Evolutionary conservation across 2,888 invertebrate genomes (phyloP), one percentile per base, ranked within the genome.

Genomic region (Apamea crenata): DNA sequence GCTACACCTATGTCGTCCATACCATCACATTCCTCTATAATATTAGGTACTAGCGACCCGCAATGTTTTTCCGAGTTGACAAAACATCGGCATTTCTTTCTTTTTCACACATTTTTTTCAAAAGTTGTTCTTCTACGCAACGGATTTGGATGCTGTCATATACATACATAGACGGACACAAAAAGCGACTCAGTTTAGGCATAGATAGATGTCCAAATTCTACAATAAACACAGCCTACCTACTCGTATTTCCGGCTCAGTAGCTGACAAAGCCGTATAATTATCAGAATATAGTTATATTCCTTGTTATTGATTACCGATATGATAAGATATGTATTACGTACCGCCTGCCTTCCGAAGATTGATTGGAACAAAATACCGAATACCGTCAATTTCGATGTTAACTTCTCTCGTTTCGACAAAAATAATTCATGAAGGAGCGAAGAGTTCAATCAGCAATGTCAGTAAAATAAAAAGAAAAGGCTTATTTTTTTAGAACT

Each of bases 291-390:
- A 78, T 69, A 14, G 29, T 25, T 50, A 50, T 14, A 16, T 25
- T 56, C n/a, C n/a, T 67, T 59, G 32, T 47, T 56, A 56, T 36
- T 78, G 61, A 56, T 78, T 14, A 40, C n/a, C 18, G 21, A 66
- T 67, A 18, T 36, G 12, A n/a, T 77, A 40, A 29, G 1, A 53
- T 65, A 74, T n/a, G 16, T 74, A 63, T 61, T 61, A n/a, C 4
- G 25, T n/a, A 25, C 25, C n/a, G 18, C 47, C n/a, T n/a, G 50
- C 16, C 32, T 40, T 6, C 12, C 10, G n/a, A n/a, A n/a, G 21
- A 16, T 66, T 78, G 21, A 78, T 63, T 63, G 21, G 32, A 63
- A 63, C 16, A 21, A 53, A 32, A 53, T 70, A 70, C 12, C 21
- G 32, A 67, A 69, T 50, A 50, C 29, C 5, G 40, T 25, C 25